Percentiles rank a stretch among this genome's conserved stretches.
These are phyloP conservation scores for Graphium colonna DNA, from an alignment of 2,888 invertebrate species.

Conservation along the genomic window DNA sequence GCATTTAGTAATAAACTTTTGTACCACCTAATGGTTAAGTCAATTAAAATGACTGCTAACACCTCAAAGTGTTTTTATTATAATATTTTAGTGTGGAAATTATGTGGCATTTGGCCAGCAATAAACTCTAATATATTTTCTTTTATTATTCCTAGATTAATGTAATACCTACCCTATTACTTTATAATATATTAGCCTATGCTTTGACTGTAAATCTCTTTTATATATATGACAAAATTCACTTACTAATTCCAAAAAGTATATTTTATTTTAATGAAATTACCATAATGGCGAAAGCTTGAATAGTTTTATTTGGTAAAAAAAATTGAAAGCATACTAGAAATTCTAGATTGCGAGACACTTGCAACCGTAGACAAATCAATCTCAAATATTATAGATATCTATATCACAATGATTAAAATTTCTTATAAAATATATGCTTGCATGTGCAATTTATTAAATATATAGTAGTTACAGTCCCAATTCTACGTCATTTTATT, in stretches of 20 bases:
- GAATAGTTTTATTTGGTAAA: conserved; percentile 43
- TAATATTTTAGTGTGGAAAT: conserved; percentile 20
- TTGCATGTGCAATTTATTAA: background rate
- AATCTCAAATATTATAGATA: conserved; percentile 25
- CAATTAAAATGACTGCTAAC: conserved; percentile 2
- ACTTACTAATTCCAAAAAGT: conserved; percentile 4
- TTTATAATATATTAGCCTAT: conserved; percentile 3
- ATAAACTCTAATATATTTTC: conserved; percentile 17
- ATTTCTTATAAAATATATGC: background rate
- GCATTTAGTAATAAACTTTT: background rate
- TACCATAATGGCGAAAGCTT: conserved; percentile 35
- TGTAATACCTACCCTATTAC: background rate
- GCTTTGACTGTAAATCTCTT: conserved; percentile 9
- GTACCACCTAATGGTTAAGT: background rate
- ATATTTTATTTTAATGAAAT: conserved; percentile 29
- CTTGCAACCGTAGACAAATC: conserved; percentile 39
- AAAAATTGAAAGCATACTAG: conserved; percentile 35
- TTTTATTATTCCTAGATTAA: conserved; percentile 5
- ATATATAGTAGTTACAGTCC: conserved; percentile 23
- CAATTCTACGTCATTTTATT: conserved; percentile 39
- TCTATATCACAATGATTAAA: background rate
- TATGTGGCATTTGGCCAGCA: conserved; percentile 24
- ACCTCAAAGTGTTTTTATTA: conserved; percentile 8
- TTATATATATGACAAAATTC: conserved; percentile 5
- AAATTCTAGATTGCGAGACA: conserved; percentile 43